phyloP scores from a whole-genome alignment of 2,888 invertebrate species.

The Agrochola litura region DNA sequence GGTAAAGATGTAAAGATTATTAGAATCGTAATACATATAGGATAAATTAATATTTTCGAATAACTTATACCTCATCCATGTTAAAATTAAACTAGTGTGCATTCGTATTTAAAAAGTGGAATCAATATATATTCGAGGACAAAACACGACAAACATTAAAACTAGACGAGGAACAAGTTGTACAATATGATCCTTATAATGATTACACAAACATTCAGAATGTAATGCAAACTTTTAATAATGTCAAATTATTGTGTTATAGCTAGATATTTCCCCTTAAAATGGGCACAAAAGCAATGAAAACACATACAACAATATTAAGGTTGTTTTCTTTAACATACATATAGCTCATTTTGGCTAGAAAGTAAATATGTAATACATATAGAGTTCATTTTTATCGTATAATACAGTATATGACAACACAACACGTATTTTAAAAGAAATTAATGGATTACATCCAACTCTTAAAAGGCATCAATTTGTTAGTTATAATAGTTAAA shows the following conservation, averaged over 20 bases:
- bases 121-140: conserved; percentile 50
- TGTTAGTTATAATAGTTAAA: conserved; percentile 55
- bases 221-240: conserved; percentile 47
- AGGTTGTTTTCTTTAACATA: conserved; percentile 46
- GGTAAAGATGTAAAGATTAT: conserved; percentile 57
- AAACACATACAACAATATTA: conserved; percentile 38
- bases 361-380: conserved; percentile 39
- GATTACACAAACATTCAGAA: conserved; percentile 53
- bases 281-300: conserved; percentile 43
- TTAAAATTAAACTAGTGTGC: conserved; percentile 49
- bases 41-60: conserved; percentile 51
- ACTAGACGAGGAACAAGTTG: conserved; percentile 70
- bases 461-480: conserved; percentile 47
- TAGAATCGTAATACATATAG: conserved; percentile 60
- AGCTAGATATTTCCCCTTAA: conserved; percentile 28
- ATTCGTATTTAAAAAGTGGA: conserved; percentile 53
- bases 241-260: conserved; percentile 32
- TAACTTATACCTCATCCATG: conserved; percentile 65
- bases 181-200: conserved; percentile 60
- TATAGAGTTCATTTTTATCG: conserved; percentile 28
- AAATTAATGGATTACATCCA: conserved; percentile 62
- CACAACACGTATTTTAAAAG: conserved; percentile 41
- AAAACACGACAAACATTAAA: conserved; percentile 45
- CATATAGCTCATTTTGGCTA: conserved; percentile 33
- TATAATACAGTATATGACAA: conserved; percentile 45